Conservation (phyloP, 2,113 vertebrate species). For the Corapipo altera region DNA sequence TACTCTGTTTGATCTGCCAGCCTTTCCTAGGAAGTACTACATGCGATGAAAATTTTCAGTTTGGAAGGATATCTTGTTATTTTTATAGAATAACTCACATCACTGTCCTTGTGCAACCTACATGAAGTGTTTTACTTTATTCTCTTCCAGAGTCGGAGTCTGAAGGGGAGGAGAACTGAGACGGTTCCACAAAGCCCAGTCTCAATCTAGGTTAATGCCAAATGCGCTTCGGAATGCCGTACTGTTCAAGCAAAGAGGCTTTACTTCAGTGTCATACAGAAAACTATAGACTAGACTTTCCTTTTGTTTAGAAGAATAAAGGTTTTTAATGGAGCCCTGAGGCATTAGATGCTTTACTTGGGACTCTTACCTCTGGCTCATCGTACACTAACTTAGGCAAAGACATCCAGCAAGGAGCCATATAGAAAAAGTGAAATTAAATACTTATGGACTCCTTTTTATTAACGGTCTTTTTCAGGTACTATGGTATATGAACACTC, state of each 20-base stretch:
- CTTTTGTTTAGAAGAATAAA: constrained; percentile 72
- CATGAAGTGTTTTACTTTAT: neutral
- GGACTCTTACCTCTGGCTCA: constrained; percentile 76
- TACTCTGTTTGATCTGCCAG: neutral
- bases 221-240: constrained; percentile 62
- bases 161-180: constrained; percentile 85
- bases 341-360: constrained; percentile 73
- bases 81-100: neutral
- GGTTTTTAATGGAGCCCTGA: constrained; percentile 74
- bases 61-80: neutral
- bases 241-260: constrained; percentile 65
- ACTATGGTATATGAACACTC: constrained; percentile 73
- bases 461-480: constrained; percentile 81
- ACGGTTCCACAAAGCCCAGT: constrained; percentile 44
- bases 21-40: neutral
- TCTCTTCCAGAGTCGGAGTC: constrained; percentile 85
- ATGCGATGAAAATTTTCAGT: neutral
- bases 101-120: neutral
- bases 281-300: constrained; percentile 74
- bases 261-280: constrained; percentile 75
- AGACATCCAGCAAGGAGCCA: constrained; percentile 73
- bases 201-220: constrained; percentile 41
- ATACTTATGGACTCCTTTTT: constrained; percentile 76
- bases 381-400: constrained; percentile 72
- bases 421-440: constrained; percentile 54